phyloP scores from a whole-genome alignment of 1,140 invertebrate genomes.

The Rhynchophorus ferrugineus region DNA sequence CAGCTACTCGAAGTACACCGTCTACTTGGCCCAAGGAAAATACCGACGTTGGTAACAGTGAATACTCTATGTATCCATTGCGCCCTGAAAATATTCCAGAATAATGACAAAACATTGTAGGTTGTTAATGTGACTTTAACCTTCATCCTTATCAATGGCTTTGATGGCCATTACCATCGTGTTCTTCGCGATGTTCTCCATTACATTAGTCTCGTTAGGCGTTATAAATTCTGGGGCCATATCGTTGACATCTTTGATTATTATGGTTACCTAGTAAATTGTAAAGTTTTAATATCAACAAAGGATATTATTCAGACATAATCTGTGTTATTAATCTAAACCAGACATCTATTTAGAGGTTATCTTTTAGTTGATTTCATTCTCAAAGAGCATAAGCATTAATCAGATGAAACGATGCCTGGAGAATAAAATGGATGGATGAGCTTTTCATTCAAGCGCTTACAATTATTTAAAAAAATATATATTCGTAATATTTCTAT shows the following conservation, averaged over 20 bases:
- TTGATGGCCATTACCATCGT: constrained; percentile 85
- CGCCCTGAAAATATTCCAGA: constrained; percentile 34
- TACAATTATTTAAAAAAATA: no score
- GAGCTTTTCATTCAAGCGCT: no score
- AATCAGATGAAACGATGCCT: no score
- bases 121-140: constrained; percentile 36
- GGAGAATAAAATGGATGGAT: no score
- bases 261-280: constrained; percentile 72
- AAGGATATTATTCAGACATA: no score
- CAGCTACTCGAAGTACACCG: constrained; percentile 74
- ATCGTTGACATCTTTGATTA: constrained; percentile 90
- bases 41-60: constrained; percentile 53
- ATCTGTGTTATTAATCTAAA: no score
- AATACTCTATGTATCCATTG: constrained; percentile 90
- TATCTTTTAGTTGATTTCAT: no score
- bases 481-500: no score
- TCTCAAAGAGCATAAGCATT: no score
- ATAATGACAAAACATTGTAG: background rate
- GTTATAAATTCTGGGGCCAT: constrained; percentile 85
- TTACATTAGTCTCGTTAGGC: constrained; percentile 65
- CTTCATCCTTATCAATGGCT: constrained; percentile 87
- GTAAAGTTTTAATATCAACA: no score
- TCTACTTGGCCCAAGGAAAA: constrained; percentile 84
- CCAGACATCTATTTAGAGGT: no score
- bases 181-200: constrained; percentile 83